Evolutionary conservation across 2,113 vertebrate species (phyloP), one percentile per base, ranked within the genome.

Genomic region (Steatornis caripensis): DNA sequence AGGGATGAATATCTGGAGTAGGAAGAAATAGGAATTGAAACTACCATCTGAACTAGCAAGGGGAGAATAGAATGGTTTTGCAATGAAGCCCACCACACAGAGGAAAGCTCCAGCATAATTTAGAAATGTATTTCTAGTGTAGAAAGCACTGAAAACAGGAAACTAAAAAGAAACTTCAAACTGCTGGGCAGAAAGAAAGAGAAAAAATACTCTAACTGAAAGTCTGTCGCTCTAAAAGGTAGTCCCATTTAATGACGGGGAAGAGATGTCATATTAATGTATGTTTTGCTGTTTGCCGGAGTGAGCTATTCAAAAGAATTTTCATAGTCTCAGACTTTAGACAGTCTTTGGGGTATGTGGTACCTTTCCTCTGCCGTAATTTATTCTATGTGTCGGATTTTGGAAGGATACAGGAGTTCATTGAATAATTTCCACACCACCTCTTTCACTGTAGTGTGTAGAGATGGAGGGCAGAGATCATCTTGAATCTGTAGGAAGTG

Each of bases 381-480:
- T 90, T 93, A 43, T 96, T 90, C 60, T 41, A 41, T 12, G 20
- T 77, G 51, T 89, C 80, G 64, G 55, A 77, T 88, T 90, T 94
- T 70, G 57, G 72, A 84, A 78, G 34, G 61, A 34, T 74, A 55
- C 19, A 75, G 53, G 34, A 90, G 13, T 39, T 90, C 90, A 61
- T 10, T 30, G 55, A 88, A 60, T 75, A 62, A 89, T 90, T 96
- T 86, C 68, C 76, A 68, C 39, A 58, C 36, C 39, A 81, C 34
- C 43, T 68, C 34, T 94, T 93, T 85, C 82, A 83, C 76, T 93
- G 80, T 4, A 65, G 19, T 26, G 36, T 37, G 62, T 74, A 72
- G 70, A 94, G 36, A 69, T n/a, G 46, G 62, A 95, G 87, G 62
- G 66, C 82, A 96, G 85, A 92, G 90, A 88, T 94, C 82, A 88